phyloP scores from a whole-genome alignment of 2,113 vertebrate species.

The Rynchops niger region DNA sequence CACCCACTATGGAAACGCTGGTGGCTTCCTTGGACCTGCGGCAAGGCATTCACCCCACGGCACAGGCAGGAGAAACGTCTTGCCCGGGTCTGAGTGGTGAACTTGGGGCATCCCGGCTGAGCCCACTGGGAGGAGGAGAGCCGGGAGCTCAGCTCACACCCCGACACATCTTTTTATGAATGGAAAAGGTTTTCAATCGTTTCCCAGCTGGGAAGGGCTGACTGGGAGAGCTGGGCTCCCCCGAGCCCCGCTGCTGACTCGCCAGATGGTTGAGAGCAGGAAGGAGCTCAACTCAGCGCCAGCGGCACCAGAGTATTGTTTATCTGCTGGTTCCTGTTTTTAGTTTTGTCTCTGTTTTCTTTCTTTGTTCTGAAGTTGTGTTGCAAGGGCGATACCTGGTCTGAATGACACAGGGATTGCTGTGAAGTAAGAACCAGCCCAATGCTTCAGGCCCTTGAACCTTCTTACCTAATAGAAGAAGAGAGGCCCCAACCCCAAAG shows the following conservation, averaged over 20 bases:
- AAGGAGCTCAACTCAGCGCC: neutral
- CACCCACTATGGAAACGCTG: accelerated
- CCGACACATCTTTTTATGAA: neutral
- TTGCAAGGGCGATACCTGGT: neutral
- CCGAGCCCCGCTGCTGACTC: accelerated
- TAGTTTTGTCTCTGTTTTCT: neutral
- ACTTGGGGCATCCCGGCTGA: no score
- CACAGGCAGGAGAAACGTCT: accelerated
- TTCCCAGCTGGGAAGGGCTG: neutral
- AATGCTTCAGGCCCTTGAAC: neutral
- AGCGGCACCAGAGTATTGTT: neutral
- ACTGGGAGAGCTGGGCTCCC: neutral
- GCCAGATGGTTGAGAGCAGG: slow-evolving; percentile 27
- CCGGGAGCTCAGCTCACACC: neutral
- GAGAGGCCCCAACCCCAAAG: neutral
- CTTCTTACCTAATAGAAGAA: neutral
- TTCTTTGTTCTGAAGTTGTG: slow-evolving; percentile 1
- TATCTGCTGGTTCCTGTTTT: slow-evolving; percentile 47
- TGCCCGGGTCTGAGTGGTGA: accelerated
- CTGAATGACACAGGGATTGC: neutral
- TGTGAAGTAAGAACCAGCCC: neutral
- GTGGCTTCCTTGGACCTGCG: neutral
- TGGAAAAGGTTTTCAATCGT: neutral
- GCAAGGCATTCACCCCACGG: accelerated
- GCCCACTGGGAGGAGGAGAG: neutral